Evolutionary conservation across 23 tunicate genomes (phyloP).

Genomic region (Corella eumyota): DNA sequence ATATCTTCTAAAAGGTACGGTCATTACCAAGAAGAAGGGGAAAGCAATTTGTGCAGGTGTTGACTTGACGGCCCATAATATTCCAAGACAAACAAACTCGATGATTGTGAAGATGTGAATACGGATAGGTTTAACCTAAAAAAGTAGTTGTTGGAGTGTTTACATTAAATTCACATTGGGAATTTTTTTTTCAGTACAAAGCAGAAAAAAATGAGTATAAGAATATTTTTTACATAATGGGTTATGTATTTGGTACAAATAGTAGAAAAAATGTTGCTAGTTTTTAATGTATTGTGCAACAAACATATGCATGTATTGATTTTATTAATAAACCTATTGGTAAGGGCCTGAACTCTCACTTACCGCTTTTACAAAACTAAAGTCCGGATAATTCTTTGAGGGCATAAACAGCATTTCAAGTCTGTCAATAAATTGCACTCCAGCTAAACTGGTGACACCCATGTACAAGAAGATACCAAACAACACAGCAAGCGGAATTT

Average conservation of each 20-base stretch:
- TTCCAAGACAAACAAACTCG: conserved; percentile 52
- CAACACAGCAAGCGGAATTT: conserved; percentile 93
- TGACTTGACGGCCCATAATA: conserved; percentile 92
- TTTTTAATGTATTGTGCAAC: no score
- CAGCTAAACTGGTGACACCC: conserved; percentile 87
- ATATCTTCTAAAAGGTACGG: conserved; percentile 70
- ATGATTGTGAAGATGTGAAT: conserved; percentile 93
- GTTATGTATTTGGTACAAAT: background rate
- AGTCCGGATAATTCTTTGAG: conserved; percentile 92
- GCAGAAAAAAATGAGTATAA: background rate
- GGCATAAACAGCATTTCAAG: conserved; percentile 95
- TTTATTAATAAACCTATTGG: background rate
- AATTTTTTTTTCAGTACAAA: background rate
- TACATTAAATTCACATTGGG: background rate
- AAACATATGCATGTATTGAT: background rate
- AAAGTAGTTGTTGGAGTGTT: background rate
- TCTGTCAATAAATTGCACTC: conserved; percentile 88
- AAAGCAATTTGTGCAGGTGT: conserved; percentile 86
- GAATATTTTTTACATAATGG: background rate
- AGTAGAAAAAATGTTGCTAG: no score
- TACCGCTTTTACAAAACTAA: conserved; percentile 66
- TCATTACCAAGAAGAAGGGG: conserved; percentile 89
- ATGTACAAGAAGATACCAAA: conserved; percentile 98
- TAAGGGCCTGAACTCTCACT: conserved; percentile 7
- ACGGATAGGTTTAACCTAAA: conserved; percentile 56